Percentiles rank a stretch among this genome's conserved stretches.
phyloP scores from a whole-genome alignment of 2,113 vertebrate genomes.

The Amia ocellicauda region DNA sequence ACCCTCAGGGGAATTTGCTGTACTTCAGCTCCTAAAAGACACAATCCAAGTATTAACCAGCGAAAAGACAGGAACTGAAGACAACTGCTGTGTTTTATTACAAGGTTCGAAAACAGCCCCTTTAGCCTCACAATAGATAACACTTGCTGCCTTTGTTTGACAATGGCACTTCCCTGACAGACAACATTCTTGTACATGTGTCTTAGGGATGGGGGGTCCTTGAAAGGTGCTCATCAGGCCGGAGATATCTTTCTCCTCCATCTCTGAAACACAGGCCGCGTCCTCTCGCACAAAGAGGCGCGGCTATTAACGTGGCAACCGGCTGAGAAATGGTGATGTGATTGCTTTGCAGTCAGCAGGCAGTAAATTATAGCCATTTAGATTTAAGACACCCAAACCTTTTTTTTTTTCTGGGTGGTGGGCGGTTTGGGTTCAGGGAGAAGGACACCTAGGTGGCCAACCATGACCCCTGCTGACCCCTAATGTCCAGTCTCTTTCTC shows the following conservation, averaged over 20 bases:
- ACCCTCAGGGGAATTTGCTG: too few relatives aligned
- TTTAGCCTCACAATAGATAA: too few relatives aligned
- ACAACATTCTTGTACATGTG: constrained; percentile 17
- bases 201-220: constrained; percentile 40
- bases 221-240: constrained; percentile 65
- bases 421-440: constrained; percentile 46
- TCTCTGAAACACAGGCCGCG: constrained; percentile 58
- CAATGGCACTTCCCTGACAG: neutral
- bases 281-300: constrained; percentile 58
- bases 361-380: constrained; percentile 64
- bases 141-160: too few relatives aligned
- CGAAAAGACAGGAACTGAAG: too few relatives aligned
- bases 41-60: too few relatives aligned
- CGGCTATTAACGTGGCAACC: constrained; percentile 55
- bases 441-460: constrained; percentile 91
- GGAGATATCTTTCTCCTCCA: constrained; percentile 38
- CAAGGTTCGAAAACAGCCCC: too few relatives aligned
- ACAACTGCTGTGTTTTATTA: too few relatives aligned
- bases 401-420: constrained; percentile 56
- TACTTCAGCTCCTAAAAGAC: too few relatives aligned
- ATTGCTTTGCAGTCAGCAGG: constrained; percentile 52
- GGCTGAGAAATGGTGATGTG: constrained; percentile 60
- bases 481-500: constrained; percentile 93
- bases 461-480: constrained; percentile 79
- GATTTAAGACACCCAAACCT: constrained; percentile 42